Percentiles rank a stretch among this genome's conserved stretches.
phyloP scores from a whole-genome alignment of 2,888 invertebrate species.

The Leuctra nigra region DNA sequence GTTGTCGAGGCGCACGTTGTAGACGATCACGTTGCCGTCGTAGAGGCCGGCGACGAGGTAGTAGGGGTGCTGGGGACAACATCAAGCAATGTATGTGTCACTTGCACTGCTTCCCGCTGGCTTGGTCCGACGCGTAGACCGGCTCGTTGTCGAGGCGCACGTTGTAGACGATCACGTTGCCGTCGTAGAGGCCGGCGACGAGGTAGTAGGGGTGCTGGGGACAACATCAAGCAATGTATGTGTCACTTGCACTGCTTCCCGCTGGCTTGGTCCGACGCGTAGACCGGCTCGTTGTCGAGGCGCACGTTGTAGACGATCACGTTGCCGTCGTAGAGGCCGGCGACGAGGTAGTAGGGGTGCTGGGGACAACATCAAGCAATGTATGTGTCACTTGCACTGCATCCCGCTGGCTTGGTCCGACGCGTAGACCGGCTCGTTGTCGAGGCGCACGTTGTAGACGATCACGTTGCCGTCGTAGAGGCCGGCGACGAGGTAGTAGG shows the following conservation, averaged over 20 bases:
- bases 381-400: too few species aligned
- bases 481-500: conserved; percentile 77
- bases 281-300: conserved; percentile 60
- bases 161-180: conserved; percentile 87
- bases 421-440: conserved; percentile 59
- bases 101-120: conserved; percentile 86
- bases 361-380: too few species aligned
- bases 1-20: conserved; percentile 63
- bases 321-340: conserved; percentile 78
- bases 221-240: too few species aligned
- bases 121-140: conserved; percentile 49
- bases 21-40: conserved; percentile 89
- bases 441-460: conserved; percentile 73
- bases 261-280: conserved; percentile 47
- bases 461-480: conserved; percentile 82
- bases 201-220: conserved; percentile 72
- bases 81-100: too few species aligned
- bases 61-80: conserved; percentile 67
- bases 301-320: conserved; percentile 84
- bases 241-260: too few species aligned
- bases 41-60: conserved; percentile 72
- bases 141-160: conserved; percentile 59
- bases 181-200: conserved; percentile 75
- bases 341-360: conserved; percentile 75
- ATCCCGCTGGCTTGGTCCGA: too few species aligned